Percentiles rank a stretch among this genome's conserved stretches.
These are phyloP conservation scores for Plebejus anna DNA, from an alignment of 2,888 invertebrate species.

Conservation along the genomic window DNA sequence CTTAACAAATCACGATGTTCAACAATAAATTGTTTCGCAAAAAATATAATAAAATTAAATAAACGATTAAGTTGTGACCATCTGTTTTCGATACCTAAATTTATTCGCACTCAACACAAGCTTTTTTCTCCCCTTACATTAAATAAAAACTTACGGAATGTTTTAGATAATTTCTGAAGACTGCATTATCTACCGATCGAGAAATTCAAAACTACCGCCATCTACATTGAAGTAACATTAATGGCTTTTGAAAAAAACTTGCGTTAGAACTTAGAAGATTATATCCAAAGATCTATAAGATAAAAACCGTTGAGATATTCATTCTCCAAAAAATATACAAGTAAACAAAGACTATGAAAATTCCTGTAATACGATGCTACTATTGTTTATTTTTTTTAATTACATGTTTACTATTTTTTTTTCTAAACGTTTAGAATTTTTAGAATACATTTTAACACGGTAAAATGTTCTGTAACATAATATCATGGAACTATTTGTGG, in stretches of 20 bases:
- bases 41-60: constrained; percentile 11
- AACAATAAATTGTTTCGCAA: constrained; percentile 18
- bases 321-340: constrained; percentile 10
- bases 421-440: neutral
- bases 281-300: neutral
- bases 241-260: neutral
- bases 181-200: neutral
- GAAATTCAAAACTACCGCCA: neutral
- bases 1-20: constrained; percentile 11
- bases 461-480: neutral
- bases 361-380: neutral
- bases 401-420: neutral
- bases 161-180: neutral
- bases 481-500: neutral
- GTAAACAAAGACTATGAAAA: neutral
- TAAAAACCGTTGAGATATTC: constrained; percentile 7
- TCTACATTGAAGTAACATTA: neutral
- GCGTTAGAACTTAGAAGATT: neutral
- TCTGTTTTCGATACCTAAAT: neutral
- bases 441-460: neutral
- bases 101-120: constrained; percentile 4
- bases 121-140: neutral
- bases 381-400: neutral
- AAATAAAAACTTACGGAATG: constrained; percentile 1
- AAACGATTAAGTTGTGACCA: neutral